Evolutionary conservation across 2,113 vertebrate genomes (phyloP), one percentile per base, ranked within the genome.

Genomic region (Rhipidura dahli): DNA sequence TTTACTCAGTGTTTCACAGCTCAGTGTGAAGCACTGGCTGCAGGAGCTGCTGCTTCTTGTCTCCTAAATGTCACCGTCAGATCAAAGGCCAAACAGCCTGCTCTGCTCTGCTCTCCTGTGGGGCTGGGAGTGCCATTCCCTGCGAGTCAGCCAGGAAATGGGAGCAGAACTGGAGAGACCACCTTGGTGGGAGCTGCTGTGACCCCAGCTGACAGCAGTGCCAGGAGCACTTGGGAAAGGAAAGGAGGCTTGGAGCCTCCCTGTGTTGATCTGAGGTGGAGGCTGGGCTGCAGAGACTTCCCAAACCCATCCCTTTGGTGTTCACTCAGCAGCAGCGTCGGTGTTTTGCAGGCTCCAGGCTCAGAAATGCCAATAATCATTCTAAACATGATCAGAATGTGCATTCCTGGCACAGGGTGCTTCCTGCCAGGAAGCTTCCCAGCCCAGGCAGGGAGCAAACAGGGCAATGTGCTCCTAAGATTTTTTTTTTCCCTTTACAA

Each of bases 31-130:
- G 51, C 53, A 11, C 15, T n/a, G 53, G 65, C 87, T 33, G 2
- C 27, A 60, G 85, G 70, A 86, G 56, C 93, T 96, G 57, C 79
- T 87, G 87, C 79, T 83, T 65, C 82, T 92, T 44, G 42, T 85
- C 85, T 63, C 54, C 75, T 90, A 30, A 90, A 50, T 50, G 59
- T 60, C 80, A 16, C 68, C 73, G 63, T 63, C 79, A 81, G 73
- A 83, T 96, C 79, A 93, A 93, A 94, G 90, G 83, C 10, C 40
- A 60, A 70, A 27, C 35, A 33, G 51, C 31, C 22, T 1, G 84
- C 84, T 60, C 68, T 87, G 69, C 94, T 89, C 21, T 0, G 5
- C 69, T 85, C 19, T 71, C 78, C 70, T 54, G 42, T 37, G 28
- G 84, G 89, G 78, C 57, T 86, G 68, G 78, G 53, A 89, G 81